Evolutionary conservation across 2,888 invertebrate genomes (phyloP).

Genomic region (Synergus umbraculus): DNA sequence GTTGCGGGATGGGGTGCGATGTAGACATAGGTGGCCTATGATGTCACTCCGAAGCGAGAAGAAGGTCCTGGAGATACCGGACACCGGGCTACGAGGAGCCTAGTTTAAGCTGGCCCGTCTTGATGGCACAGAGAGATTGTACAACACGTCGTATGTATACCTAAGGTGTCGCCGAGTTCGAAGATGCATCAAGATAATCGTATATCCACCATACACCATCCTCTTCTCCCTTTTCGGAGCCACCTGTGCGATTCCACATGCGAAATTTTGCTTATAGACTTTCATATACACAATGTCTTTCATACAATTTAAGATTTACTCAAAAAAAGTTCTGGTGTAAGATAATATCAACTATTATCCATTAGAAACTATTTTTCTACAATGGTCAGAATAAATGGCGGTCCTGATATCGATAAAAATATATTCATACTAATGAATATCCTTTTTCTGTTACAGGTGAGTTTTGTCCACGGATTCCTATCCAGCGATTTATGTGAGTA

Average conservation of each 20-base stretch:
- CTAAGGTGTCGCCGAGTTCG: slow-evolving; percentile 69
- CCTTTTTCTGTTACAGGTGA: slow-evolving; percentile 2
- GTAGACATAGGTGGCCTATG: slow-evolving; percentile 70
- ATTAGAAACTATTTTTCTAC: no score
- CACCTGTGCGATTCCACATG: slow-evolving; percentile 31
- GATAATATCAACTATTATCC: no score
- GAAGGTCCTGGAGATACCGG: slow-evolving; percentile 60
- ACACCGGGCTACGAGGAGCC: slow-evolving; percentile 65
- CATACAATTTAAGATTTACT: not conserved
- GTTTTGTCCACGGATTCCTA: not conserved
- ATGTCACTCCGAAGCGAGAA: slow-evolving; percentile 65
- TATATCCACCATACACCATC: slow-evolving; percentile 23
- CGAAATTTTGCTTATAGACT: not conserved
- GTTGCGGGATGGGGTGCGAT: slow-evolving; percentile 58
- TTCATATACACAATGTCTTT: not conserved
- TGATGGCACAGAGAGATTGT: slow-evolving; percentile 73
- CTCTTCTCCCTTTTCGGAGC: not conserved
- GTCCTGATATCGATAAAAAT: no score
- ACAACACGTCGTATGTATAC: slow-evolving; percentile 67
- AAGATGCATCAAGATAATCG: slow-evolving; percentile 67
- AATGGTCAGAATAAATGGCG: no score
- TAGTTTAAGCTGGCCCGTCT: slow-evolving; percentile 71
- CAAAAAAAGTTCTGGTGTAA: not conserved
- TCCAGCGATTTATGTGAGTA: not conserved
- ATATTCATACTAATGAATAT: not conserved